Evolutionary conservation across 23 tunicate genomes (phyloP).

Genomic region (Trididemnum miniatum): DNA sequence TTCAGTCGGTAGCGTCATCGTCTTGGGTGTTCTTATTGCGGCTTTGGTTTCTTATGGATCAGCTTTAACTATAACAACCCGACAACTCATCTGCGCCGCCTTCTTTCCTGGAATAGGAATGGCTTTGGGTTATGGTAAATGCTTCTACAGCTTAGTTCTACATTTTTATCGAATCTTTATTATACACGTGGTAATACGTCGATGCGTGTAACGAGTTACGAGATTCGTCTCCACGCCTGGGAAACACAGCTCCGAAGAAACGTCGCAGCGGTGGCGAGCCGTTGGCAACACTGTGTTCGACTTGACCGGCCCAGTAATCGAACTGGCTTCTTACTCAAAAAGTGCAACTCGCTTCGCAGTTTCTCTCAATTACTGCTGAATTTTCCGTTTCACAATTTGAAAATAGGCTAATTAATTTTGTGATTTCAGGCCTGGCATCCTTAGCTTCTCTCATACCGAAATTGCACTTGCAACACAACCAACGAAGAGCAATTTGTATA

Average conservation of each 20-base stretch:
- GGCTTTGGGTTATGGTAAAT: conserved; percentile 63
- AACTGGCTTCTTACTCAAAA: no score
- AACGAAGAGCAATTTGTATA: conserved; percentile 55
- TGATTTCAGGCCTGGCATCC: conserved; percentile 40
- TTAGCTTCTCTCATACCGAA: conserved; percentile 25
- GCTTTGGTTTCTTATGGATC: conserved; percentile 30
- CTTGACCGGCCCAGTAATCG: no score
- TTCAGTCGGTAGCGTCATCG: conserved; percentile 44
- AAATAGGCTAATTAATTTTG: not conserved
- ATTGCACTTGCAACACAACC: conserved; percentile 30
- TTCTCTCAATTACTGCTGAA: no score
- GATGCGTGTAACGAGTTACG: no score
- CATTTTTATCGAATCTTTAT: no score
- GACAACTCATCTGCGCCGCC: conserved; percentile 55
- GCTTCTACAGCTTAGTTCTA: not conserved
- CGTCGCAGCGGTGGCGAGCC: no score
- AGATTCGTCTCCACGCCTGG: no score
- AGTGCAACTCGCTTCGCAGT: no score
- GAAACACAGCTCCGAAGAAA: no score
- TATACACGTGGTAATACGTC: no score
- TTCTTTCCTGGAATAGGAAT: conserved; percentile 62
- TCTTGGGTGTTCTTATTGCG: conserved; percentile 37
- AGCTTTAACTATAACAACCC: conserved; percentile 2
- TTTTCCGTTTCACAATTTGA: no score
- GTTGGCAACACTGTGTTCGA: no score